Evolutionary conservation across 1,140 invertebrate species (phyloP), one percentile per base, ranked within the genome.

Genomic region (Daktulosphaira vitifoliae): DNA sequence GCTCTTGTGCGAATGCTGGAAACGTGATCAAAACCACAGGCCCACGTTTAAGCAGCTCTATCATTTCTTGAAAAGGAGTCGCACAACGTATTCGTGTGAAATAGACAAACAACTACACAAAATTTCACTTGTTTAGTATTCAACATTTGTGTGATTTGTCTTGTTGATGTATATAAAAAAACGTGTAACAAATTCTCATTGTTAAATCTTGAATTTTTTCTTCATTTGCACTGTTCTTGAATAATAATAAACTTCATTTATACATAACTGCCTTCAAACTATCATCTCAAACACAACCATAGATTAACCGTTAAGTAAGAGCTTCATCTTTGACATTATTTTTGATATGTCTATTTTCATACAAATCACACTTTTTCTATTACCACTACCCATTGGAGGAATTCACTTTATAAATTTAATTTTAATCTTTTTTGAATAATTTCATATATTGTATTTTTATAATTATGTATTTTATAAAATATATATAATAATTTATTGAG

Each of bases 1-100:
- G 71, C 73, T 91, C 67, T 86, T 90, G 83, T 78, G 81, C 66
- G 83, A 86, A 65, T 91, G 88, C 74, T 91, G 89, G 89, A 83
- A 76, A 71, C 79, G 76, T 75, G 85, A 79, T 75, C 84, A 79
- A 70, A 77, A 71, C 67, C 76, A 75, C 42, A 76, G 88, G 69
- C 88, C 88, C 37, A 83, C 82, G 20, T 90, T 90, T 74, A 81
- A 84, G 69, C 82, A 88, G 71, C 86, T 90, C 70, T 82, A 84
- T 71, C 79, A 82, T 72, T 90, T 89, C 75, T 76, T 90, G 54
- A 85, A 87, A 73, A 77, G 76, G 66, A 73, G 71, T 46, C 68
- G 69, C 50, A 56, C 59, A 11, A 52, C 66, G 18, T 66, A 66
- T 16, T 59, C 51, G 25, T 37, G 52, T 18, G 66, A 66, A 18